Conservation (phyloP, 2,797 vertebrate species). For the Gymnoscopelus braueri region DNA sequence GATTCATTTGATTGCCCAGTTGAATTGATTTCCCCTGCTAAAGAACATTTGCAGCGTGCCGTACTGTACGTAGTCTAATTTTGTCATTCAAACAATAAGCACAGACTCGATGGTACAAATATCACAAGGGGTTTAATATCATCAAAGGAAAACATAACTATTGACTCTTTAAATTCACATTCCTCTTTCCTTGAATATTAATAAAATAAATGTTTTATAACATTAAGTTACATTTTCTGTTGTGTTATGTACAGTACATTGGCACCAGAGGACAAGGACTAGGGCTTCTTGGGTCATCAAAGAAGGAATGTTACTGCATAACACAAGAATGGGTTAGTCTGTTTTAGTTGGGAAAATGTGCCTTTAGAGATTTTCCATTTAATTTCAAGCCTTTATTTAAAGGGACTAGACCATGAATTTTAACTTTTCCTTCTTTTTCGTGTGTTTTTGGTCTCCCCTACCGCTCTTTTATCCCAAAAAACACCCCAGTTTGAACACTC, state of each 20-base stretch:
- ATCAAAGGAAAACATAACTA: not conserved
- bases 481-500: too few relatives aligned
- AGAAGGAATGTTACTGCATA: not conserved
- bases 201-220: not conserved
- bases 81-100: slow-evolving; percentile 2
- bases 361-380: too few relatives aligned
- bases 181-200: not conserved
- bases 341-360: too few relatives aligned
- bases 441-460: too few relatives aligned
- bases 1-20: slow-evolving; percentile 30
- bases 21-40: not conserved
- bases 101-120: not conserved
- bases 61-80: not conserved
- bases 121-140: not conserved
- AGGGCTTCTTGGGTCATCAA: slow-evolving; percentile 15
- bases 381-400: too few relatives aligned
- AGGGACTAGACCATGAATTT: too few relatives aligned
- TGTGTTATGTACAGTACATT: not conserved
- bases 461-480: too few relatives aligned
- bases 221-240: not conserved
- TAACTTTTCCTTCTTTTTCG: too few relatives aligned
- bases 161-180: not conserved
- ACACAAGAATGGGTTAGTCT: too few relatives aligned
- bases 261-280: not conserved
- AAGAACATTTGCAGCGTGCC: not conserved